phyloP scores from a whole-genome alignment of 2,113 vertebrate species.

The Raja brachyura region DNA sequence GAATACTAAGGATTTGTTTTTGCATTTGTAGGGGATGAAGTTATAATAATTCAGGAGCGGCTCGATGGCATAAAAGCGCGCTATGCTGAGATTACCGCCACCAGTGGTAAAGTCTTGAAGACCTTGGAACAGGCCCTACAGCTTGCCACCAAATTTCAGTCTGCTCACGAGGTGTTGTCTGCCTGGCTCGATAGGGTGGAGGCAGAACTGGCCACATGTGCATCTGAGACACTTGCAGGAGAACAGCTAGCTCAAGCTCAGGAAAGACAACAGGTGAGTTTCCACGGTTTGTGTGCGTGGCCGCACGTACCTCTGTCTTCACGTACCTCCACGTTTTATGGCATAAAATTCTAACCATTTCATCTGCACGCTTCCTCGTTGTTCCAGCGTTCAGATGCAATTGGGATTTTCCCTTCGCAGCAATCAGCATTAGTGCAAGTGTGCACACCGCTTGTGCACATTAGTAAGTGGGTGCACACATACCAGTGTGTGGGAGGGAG shows the following conservation, averaged over 20 bases:
- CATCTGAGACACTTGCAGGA: constrained; percentile 59
- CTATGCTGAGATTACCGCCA: constrained; percentile 78
- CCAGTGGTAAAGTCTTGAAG: constrained; percentile 71
- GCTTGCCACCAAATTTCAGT: constrained; percentile 69
- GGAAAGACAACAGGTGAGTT: constrained; percentile 74
- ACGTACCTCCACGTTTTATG: background rate
- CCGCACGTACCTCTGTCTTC: too few species aligned
- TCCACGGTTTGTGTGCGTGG: background rate
- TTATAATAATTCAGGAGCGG: constrained; percentile 90
- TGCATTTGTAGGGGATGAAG: constrained; percentile 80
- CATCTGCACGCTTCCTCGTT: background rate
- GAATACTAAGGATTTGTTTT: constrained; percentile 41
- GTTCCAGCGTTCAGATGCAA: background rate
- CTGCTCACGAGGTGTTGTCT: constrained; percentile 65
- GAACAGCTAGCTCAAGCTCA: constrained; percentile 70
- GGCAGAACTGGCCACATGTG: constrained; percentile 63
- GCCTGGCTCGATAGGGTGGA: constrained; percentile 78
- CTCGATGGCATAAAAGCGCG: constrained; percentile 87
- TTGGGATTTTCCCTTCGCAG: background rate
- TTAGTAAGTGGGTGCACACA: background rate
- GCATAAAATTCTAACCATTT: background rate
- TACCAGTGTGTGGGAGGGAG: background rate
- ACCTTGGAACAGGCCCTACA: constrained; percentile 73
- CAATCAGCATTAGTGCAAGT: background rate
- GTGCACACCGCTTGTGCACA: background rate